Conservation (phyloP, 2,797 vertebrate species). For the Macrochelys suwanniensis region DNA sequence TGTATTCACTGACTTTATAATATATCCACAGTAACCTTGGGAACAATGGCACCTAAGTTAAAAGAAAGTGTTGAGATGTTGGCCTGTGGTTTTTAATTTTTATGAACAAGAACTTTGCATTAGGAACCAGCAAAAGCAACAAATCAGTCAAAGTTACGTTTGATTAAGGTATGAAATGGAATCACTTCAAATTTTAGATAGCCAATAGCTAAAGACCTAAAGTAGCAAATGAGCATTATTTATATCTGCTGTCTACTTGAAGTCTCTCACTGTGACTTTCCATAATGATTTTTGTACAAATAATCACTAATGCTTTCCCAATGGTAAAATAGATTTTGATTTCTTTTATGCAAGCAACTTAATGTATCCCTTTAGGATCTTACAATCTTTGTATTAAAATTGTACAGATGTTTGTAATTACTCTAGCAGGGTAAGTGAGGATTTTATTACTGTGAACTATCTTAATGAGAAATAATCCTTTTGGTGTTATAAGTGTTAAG, state of each 20-base stretch:
- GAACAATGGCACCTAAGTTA: background rate
- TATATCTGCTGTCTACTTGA: slow-evolving; percentile 15
- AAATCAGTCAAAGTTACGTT: slow-evolving; percentile 26
- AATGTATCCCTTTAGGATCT: slow-evolving; percentile 21
- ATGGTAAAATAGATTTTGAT: slow-evolving; percentile 42
- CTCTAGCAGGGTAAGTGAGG: slow-evolving; percentile 10
- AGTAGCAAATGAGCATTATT: background rate
- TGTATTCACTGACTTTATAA: background rate
- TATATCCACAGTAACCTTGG: background rate
- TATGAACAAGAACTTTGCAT: background rate
- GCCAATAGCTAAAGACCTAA: background rate
- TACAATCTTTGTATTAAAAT: background rate
- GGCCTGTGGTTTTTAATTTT: background rate
- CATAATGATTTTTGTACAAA: background rate
- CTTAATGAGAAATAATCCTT: slow-evolving; percentile 38
- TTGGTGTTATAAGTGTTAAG: slow-evolving; percentile 42
- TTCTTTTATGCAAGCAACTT: slow-evolving; percentile 43
- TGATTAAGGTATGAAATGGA: background rate
- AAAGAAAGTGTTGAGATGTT: background rate
- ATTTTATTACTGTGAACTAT: slow-evolving; percentile 24
- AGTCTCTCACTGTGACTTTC: slow-evolving; percentile 32
- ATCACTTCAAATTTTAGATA: background rate
- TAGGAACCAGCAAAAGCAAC: background rate
- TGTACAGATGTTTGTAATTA: slow-evolving; percentile 51
- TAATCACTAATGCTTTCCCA: background rate